phyloP scores from a whole-genome alignment of 2,888 invertebrate species.

The Torymus tubicola region DNA sequence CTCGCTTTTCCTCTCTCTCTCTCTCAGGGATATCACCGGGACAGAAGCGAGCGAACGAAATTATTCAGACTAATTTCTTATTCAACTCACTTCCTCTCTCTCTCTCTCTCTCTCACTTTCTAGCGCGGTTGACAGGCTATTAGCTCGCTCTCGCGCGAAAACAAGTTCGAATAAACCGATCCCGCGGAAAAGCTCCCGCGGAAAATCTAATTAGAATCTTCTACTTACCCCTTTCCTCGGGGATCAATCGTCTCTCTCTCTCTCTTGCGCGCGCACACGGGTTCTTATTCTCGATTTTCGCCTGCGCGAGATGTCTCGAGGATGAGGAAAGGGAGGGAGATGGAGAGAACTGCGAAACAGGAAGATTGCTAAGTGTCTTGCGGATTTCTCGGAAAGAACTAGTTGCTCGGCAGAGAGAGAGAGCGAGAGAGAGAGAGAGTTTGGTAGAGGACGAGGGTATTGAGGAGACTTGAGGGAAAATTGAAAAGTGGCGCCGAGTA shows the following conservation, averaged over 20 bases:
- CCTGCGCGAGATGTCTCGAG: background rate
- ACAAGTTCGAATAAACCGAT: constrained; percentile 57
- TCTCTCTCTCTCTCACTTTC: constrained; percentile 27
- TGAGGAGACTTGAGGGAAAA: too few species aligned
- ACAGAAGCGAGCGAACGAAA: constrained; percentile 41
- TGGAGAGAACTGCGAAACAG: constrained; percentile 6
- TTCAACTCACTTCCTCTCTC: constrained; percentile 54
- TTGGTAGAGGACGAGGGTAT: too few species aligned
- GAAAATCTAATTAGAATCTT: constrained; percentile 62
- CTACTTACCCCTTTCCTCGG: constrained; percentile 50
- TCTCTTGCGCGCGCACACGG: background rate
- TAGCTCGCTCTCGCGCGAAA: constrained; percentile 53
- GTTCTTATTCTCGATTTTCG: constrained; percentile 11
- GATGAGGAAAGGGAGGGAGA: background rate
- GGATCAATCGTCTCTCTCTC: constrained; percentile 42
- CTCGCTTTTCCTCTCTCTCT: background rate
- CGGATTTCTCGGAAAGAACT: constrained; percentile 15
- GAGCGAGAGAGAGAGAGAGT: too few species aligned
- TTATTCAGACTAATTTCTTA: constrained; percentile 59
- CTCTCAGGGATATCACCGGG: constrained; percentile 5
- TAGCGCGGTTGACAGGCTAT: constrained; percentile 58
- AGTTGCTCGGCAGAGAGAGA: background rate
- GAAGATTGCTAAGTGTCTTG: constrained; percentile 28
- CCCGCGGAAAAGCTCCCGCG: constrained; percentile 28
- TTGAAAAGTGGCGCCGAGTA: too few species aligned